These are phyloP conservation scores for Scarus forsteni DNA, from an alignment of 2,797 vertebrate genomes.

Conservation along the genomic window DNA sequence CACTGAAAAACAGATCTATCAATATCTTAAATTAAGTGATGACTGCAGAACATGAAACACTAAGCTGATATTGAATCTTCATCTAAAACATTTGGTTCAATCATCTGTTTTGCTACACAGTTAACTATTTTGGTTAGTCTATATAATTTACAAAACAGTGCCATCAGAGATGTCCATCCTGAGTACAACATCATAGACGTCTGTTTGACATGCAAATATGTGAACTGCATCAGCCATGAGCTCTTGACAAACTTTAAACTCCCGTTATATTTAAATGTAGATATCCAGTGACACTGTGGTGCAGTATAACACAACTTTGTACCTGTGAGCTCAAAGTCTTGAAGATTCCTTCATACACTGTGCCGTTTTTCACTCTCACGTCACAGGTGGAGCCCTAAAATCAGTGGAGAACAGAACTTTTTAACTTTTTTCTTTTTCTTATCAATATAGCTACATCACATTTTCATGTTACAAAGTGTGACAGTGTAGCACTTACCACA, in stretches of 20 bases:
- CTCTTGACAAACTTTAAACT: background rate
- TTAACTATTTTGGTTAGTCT: too few relatives aligned
- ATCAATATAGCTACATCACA: background rate
- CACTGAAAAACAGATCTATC: too few relatives aligned
- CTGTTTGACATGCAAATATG: too few relatives aligned
- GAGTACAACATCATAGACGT: too few relatives aligned
- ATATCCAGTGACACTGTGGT: background rate
- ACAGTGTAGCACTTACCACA: slow-evolving; percentile 84
- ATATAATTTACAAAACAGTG: too few relatives aligned
- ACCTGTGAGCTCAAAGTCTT: slow-evolving; percentile 92
- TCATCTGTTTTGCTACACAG: too few relatives aligned
- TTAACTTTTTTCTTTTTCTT: background rate
- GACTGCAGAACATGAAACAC: too few relatives aligned
- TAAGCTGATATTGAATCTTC: too few relatives aligned
- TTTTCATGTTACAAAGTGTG: background rate
- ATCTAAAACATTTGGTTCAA: too few relatives aligned
- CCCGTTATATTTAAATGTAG: too few relatives aligned
- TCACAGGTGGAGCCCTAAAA: slow-evolving; percentile 90
- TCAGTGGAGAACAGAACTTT: background rate
- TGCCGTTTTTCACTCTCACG: slow-evolving; percentile 89
- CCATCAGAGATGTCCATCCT: too few relatives aligned
- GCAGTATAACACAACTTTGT: slow-evolving; percentile 8
- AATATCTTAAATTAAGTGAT: too few relatives aligned
- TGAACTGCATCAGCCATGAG: background rate
- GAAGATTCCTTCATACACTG: slow-evolving; percentile 89